Conservation (phyloP, 1,140 invertebrate species). For the Littorina saxatilis region DNA sequence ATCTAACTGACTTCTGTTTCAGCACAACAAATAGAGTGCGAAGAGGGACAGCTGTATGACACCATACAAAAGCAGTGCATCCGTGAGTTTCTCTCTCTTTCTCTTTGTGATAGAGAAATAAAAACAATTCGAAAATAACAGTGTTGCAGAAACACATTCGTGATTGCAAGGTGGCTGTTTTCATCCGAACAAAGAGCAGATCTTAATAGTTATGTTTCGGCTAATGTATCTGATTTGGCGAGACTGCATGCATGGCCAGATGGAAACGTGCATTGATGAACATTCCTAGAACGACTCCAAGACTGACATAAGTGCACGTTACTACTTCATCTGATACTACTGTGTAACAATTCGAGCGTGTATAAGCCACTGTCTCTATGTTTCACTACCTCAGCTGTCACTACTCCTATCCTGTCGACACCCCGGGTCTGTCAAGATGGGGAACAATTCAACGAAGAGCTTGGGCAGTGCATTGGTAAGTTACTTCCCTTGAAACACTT, state of each 20-base stretch:
- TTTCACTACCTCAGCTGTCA: background rate
- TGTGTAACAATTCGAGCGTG: too few species aligned
- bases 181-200: too few species aligned
- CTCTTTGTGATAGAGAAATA: background rate
- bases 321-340: too few species aligned
- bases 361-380: background rate
- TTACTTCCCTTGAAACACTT: background rate
- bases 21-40: slow-evolving; percentile 2
- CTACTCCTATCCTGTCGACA: background rate
- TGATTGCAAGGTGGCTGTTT: too few species aligned
- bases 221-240: too few species aligned
- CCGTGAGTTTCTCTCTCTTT: slow-evolving; percentile 2
- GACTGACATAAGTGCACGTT: too few species aligned
- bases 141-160: too few species aligned
- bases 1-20: background rate
- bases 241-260: too few species aligned
- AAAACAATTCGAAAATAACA: too few species aligned
- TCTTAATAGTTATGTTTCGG: too few species aligned
- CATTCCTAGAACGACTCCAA: too few species aligned
- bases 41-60: slow-evolving; percentile 31
- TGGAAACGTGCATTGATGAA: too few species aligned
- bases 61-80: slow-evolving; percentile 22
- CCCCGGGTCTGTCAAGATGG: background rate
- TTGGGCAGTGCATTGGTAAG: slow-evolving; percentile 17
- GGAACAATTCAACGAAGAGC: slow-evolving; percentile 1